These are phyloP conservation scores for Pissodes strobi DNA, from an alignment of 1,140 invertebrate genomes.

Conservation along the genomic window DNA sequence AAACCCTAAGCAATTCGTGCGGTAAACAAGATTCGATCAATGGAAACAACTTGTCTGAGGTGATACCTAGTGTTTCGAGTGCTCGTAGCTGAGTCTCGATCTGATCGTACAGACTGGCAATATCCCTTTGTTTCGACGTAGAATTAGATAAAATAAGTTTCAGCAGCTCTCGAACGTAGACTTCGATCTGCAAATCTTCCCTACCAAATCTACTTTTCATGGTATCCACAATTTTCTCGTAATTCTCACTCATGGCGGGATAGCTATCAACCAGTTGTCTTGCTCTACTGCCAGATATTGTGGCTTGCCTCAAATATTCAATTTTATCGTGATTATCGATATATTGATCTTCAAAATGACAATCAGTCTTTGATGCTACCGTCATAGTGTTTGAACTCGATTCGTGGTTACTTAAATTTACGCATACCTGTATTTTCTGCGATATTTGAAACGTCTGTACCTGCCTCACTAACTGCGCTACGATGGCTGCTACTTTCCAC, in stretches of 20 bases:
- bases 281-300: constrained; percentile 11
- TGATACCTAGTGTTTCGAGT: constrained; percentile 49
- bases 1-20: constrained; percentile 44
- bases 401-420: constrained; percentile 43
- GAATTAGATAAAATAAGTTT: constrained; percentile 42
- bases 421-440: constrained; percentile 15
- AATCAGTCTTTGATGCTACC: constrained; percentile 53
- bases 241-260: constrained; percentile 45
- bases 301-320: constrained; percentile 15
- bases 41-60: constrained; percentile 46
- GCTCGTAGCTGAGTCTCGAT: no score
- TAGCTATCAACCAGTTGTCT: no score
- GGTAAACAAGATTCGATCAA: no score
- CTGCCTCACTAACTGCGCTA: not conserved
- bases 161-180: constrained; percentile 40
- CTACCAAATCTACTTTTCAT: constrained; percentile 48
- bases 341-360: constrained; percentile 46
- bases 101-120: constrained; percentile 30
- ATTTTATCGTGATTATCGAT: constrained; percentile 46
- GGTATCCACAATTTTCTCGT: constrained; percentile 43
- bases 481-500: not conserved
- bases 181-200: no score
- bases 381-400: no score
- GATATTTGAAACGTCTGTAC: not conserved
- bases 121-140: not conserved